Percentiles rank a stretch among this genome's conserved stretches.
phyloP scores from a whole-genome alignment of 2,797 vertebrate genomes.

The Emys orbicularis region DNA sequence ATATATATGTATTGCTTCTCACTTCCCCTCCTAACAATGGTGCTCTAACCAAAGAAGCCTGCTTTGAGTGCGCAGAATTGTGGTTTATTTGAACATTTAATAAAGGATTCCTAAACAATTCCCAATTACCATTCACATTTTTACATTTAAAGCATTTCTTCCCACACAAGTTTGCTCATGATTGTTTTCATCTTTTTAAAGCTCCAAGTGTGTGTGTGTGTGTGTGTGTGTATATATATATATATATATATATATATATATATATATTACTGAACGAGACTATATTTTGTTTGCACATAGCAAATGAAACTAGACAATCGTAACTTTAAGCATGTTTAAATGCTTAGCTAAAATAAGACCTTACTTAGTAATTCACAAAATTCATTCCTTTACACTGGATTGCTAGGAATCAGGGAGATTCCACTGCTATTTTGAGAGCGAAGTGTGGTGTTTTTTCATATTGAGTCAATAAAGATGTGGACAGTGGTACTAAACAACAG shows the following conservation, averaged over 20 bases:
- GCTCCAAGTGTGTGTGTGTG: no score
- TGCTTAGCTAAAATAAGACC: background rate
- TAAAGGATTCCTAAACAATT: background rate
- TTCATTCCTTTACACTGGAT: background rate
- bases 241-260: background rate
- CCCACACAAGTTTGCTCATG: background rate
- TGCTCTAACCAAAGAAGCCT: background rate
- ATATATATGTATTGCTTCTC: background rate
- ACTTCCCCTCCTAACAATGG: background rate
- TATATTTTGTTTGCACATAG: fast-evolving
- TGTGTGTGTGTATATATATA: no score
- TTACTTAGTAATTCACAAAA: background rate
- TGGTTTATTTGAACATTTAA: background rate
- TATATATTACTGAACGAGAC: background rate
- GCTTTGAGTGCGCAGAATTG: background rate
- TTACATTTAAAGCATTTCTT: background rate
- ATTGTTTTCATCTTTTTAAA: background rate
- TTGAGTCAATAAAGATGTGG: background rate
- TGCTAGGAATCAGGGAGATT: background rate
- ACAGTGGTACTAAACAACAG: background rate
- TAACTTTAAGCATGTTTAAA: background rate
- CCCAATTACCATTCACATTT: background rate
- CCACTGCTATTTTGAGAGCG: background rate
- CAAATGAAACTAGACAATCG: background rate
- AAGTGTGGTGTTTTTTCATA: background rate